These are phyloP conservation scores for crab-eating macaque (Macaca fascicularis) DNA, from an alignment of 2,113 vertebrate genomes.

Conservation along the genomic window DNA sequence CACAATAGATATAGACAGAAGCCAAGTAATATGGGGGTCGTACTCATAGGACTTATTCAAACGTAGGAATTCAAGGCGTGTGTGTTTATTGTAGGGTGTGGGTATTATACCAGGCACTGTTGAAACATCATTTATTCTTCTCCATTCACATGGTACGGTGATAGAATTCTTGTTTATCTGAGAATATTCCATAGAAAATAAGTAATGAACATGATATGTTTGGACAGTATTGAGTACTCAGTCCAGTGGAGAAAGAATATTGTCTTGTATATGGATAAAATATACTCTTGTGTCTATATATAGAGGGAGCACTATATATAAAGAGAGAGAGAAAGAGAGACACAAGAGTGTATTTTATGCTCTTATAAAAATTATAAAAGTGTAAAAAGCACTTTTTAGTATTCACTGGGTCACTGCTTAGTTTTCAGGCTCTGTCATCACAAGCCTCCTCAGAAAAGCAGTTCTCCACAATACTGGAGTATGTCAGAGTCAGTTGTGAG, in stretches of 20 bases:
- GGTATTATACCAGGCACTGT: neutral
- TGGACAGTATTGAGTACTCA: neutral
- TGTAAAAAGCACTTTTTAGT: neutral
- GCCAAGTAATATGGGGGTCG: neutral
- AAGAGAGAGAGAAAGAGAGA: rapidly evolving
- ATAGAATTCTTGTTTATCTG: neutral
- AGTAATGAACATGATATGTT: neutral
- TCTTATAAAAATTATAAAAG: too few relatives aligned
- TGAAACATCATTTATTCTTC: neutral
- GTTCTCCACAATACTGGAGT: neutral
- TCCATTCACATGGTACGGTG: neutral
- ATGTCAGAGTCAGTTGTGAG: neutral
- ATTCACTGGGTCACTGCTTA: too few relatives aligned
- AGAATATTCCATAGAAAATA: neutral
- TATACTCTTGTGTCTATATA: too few relatives aligned
- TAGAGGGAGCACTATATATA: too few relatives aligned
- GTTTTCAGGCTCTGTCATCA: neutral
- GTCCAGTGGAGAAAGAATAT: neutral
- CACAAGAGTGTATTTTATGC: too few relatives aligned
- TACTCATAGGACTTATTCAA: neutral
- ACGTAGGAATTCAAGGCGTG: neutral
- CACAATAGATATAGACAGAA: neutral
- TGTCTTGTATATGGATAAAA: neutral
- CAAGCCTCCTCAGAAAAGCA: neutral
- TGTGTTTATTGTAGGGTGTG: neutral